Percentiles rank a stretch among this genome's conserved stretches.
Evolutionary conservation across 1,140 invertebrate species (phyloP).

Genomic region (Campoletis sonorensis): DNA sequence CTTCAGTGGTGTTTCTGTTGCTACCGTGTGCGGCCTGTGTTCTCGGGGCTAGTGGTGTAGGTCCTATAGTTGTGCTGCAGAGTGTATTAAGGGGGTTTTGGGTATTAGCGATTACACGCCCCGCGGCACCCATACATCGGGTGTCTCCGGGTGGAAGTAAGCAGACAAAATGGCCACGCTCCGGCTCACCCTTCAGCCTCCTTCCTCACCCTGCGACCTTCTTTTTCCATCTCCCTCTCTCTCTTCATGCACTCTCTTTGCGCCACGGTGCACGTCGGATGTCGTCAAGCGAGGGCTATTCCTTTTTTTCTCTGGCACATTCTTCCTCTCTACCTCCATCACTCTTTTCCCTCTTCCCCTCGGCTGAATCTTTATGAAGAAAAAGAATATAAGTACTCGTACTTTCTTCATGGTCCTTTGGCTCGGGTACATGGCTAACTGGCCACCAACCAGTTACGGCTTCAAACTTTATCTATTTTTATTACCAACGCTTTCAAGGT

Average conservation of each 20-base stretch:
- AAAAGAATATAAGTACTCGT: slow-evolving; percentile 31
- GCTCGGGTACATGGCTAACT: neutral
- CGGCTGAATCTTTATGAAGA: neutral
- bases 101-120: slow-evolving; percentile 74
- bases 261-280: slow-evolving; percentile 13
- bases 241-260: slow-evolving; percentile 35
- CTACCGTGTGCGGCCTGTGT: slow-evolving; percentile 3
- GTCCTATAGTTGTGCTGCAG: neutral
- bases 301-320: slow-evolving; percentile 17
- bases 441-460: neutral
- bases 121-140: slow-evolving; percentile 68
- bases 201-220: neutral
- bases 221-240: slow-evolving; percentile 46
- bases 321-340: neutral
- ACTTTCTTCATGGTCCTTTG: slow-evolving; percentile 38
- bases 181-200: slow-evolving; percentile 58
- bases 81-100: slow-evolving; percentile 61
- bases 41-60: too few species aligned
- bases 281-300: neutral
- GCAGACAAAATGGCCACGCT: slow-evolving; percentile 72
- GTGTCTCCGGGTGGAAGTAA: slow-evolving; percentile 72
- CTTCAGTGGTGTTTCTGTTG: neutral
- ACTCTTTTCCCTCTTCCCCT: slow-evolving; percentile 32
- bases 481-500: too few species aligned
- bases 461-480: too few species aligned